Evolutionary conservation across 2,113 vertebrate genomes (phyloP).

Genomic region (Pungitius pungitius): DNA sequence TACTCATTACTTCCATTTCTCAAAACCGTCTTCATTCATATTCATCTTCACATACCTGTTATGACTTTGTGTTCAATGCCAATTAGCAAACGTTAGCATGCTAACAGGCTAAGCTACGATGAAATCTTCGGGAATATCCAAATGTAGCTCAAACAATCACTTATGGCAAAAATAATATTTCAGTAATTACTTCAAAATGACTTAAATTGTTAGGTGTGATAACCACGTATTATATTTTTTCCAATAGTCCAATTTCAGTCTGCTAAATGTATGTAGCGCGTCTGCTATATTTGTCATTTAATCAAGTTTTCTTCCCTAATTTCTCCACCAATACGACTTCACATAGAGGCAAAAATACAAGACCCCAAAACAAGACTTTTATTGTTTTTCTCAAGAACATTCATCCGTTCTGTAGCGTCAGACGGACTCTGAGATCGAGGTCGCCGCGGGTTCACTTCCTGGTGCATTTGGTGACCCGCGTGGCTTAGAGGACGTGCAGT

Average conservation of each 20-base stretch:
- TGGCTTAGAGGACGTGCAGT: constrained; percentile 34
- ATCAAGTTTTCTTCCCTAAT: not conserved
- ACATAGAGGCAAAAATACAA: not conserved
- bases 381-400: constrained; percentile 26
- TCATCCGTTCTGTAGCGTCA: constrained; percentile 34
- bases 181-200: not conserved
- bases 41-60: too few relatives aligned
- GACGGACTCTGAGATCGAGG: constrained; percentile 39
- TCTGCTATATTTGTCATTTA: not conserved
- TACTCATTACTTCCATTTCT: not conserved
- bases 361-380: constrained; percentile 32
- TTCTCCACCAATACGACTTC: not conserved
- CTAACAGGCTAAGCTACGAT: not conserved
- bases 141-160: not conserved
- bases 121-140: not conserved
- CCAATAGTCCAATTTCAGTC: not conserved
- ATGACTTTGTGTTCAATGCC: not conserved
- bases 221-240: not conserved
- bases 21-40: too few relatives aligned
- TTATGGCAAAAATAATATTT: not conserved
- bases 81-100: not conserved
- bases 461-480: constrained; percentile 49
- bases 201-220: not conserved
- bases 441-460: constrained; percentile 31
- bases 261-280: not conserved